phyloP scores from a whole-genome alignment of 2,113 vertebrate species.

The Terrapene triunguis region DNA sequence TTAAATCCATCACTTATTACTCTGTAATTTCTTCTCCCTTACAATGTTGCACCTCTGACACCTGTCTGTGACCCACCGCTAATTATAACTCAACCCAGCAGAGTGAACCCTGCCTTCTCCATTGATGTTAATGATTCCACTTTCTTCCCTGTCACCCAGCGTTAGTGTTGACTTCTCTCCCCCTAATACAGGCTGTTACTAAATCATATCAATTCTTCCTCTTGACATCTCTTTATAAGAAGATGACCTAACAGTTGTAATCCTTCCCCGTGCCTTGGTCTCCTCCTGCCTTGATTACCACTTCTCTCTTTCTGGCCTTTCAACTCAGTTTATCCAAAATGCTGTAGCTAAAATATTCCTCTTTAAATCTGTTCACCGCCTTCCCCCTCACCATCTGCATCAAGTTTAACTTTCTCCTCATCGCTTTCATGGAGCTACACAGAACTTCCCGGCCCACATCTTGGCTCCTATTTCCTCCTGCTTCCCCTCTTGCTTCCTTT shows the following conservation, averaged over 20 bases:
- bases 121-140: neutral
- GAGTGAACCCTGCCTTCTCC: neutral
- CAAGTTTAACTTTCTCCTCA: neutral
- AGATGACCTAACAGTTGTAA: neutral
- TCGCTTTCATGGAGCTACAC: neutral
- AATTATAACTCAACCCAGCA: neutral
- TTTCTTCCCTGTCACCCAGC: neutral
- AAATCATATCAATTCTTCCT: neutral
- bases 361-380: neutral
- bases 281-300: neutral
- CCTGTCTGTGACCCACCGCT: neutral
- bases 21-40: neutral
- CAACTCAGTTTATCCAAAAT: slow-evolving; percentile 9
- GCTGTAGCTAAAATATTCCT: neutral
- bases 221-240: neutral
- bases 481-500: no score
- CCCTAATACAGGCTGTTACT: neutral
- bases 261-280: neutral
- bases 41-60: neutral
- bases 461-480: neutral
- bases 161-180: neutral
- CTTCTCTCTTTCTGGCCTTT: neutral
- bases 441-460: neutral
- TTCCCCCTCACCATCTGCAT: neutral
- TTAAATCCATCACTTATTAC: neutral